Evolutionary conservation across 37 sponge, comb jelly and placozoan species (phyloP), one percentile per base, ranked within the genome.

Genomic region (Aplysina aerophoba): DNA sequence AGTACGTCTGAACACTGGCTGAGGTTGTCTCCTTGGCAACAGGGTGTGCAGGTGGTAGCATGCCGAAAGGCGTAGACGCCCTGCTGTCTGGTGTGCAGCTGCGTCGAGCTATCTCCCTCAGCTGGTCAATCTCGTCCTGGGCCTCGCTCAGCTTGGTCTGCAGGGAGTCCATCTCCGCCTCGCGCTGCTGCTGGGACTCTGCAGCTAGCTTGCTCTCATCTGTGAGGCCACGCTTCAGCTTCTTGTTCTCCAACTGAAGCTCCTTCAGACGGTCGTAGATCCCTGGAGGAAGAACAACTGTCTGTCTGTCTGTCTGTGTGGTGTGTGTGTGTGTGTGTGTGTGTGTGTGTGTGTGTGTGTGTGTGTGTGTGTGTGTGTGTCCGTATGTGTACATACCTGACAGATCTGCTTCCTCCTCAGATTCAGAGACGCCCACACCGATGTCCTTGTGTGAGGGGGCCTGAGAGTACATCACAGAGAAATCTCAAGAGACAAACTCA

Each of bases 71-170:
- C 11, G 78, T 75, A 16, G n/a, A 25, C 17, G 78, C 54, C 37
- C 78, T 15, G 53, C 78, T 75, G 40, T 75, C 78, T 22, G 78
- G 78, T 38, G 78, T 75, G 1, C 12, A 54, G 25, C 61, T 60
- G 60, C 81, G 30, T 14, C 38, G 39, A 55, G 63, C 58, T 74
- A 82, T 41, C 41, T 88, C 79, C 73, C 54, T 80, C 55, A 85
- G 28, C 22, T 64, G 59, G 15, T 65, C 78, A 15, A 88, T 39
- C 50, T 89, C 85, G 53, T 68, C 81, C 34, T 83, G 69, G 15
- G 85, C 68, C 31, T 22, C 61, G 21, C 34, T 56, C 81, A 89
- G 89, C 22, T 61, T 88, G 78, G 73, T 72, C 24, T 64, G 88
- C 0, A 88, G 79, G 0, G 75, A 22, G 20, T 25, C 22, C 62